These are phyloP conservation scores for Hybos culiciformis DNA, from an alignment of 2,888 invertebrate species.

Conservation along the genomic window DNA sequence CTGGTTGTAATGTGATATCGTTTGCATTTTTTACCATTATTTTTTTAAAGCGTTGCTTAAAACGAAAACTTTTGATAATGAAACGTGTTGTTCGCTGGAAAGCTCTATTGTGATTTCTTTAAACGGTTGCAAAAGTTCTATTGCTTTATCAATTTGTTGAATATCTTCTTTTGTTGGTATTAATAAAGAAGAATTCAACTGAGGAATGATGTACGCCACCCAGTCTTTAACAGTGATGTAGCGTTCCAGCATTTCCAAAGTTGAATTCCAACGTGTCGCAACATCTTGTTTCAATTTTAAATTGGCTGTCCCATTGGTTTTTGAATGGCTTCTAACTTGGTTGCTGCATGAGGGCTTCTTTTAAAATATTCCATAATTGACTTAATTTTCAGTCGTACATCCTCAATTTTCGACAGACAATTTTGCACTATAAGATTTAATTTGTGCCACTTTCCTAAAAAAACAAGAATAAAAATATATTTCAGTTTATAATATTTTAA, in stretches of 20 bases:
- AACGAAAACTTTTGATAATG: constrained; percentile 1
- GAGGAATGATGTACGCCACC: background rate
- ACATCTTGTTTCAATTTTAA: constrained; percentile 21
- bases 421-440: constrained; percentile 2
- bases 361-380: constrained; percentile 18
- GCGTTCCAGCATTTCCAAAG: constrained; percentile 14
- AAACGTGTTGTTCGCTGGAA: background rate
- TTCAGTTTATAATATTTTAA: too few species aligned
- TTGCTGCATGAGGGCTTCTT: constrained; percentile 16
- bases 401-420: background rate
- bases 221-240: background rate
- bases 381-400: constrained; percentile 15
- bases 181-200: background rate
- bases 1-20: too few species aligned
- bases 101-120: constrained; percentile 1
- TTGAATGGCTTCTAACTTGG: constrained; percentile 17
- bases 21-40: constrained; percentile 7
- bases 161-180: background rate
- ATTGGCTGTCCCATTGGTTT: constrained; percentile 14
- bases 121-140: constrained; percentile 6
- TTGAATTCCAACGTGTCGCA: constrained; percentile 18
- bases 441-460: background rate
- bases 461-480: too few species aligned
- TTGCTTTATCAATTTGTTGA: constrained; percentile 2
- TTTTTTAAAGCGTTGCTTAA: constrained; percentile 5